Percentiles rank a stretch among this genome's conserved stretches.
These are phyloP conservation scores for Ylistrum balloti DNA, from an alignment of 1,140 invertebrate genomes.

Conservation along the genomic window DNA sequence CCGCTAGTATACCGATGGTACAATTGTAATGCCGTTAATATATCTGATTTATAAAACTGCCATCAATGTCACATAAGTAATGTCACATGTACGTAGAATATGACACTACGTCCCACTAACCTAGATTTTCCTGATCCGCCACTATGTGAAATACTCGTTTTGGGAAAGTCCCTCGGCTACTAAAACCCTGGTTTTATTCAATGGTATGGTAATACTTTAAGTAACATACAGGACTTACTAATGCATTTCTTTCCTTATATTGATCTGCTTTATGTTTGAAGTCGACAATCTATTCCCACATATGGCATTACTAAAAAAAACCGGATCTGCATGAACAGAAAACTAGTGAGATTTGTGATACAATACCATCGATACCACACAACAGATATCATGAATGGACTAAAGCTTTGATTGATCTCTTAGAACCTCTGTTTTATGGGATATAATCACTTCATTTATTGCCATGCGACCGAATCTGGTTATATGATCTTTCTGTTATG, in stretches of 20 bases:
- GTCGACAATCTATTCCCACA: not conserved
- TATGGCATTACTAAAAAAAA: not conserved
- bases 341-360: not conserved
- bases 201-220: not conserved
- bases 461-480: not conserved
- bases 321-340: not conserved
- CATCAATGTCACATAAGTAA: too few species aligned
- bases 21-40: too few species aligned
- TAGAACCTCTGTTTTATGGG: conserved; percentile 32
- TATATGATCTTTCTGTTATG: not conserved
- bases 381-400: not conserved
- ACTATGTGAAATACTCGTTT: not conserved
- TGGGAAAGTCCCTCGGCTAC: not conserved
- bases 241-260: not conserved
- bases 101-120: not conserved
- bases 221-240: not conserved
- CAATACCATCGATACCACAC: not conserved
- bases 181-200: not conserved
- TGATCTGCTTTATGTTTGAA: not conserved
- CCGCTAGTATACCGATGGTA: too few species aligned
- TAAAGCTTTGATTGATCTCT: not conserved
- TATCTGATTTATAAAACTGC: too few species aligned
- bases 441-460: conserved; percentile 18
- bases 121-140: not conserved
- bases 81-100: too few species aligned